A percentile compares a stretch with the other conserved stretches of the same genome.
Evolutionary conservation across 2,888 invertebrate genomes (phyloP).

Genomic region (Cryptosula pallasiana): DNA sequence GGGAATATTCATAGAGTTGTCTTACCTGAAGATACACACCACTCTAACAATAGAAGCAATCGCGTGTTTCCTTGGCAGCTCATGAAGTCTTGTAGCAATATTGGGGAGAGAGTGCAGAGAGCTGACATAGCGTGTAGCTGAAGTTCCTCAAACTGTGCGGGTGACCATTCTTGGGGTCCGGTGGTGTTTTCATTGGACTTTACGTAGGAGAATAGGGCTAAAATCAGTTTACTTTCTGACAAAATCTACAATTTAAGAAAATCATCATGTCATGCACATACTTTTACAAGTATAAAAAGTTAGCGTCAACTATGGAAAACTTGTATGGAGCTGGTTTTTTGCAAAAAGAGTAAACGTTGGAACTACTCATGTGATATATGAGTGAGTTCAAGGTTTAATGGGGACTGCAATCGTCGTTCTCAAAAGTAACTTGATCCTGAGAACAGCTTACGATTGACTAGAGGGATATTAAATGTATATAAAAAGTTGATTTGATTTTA

Average conservation of each 20-base stretch:
- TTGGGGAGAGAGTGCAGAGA: constrained; percentile 46
- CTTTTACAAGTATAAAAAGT: too few relatives aligned
- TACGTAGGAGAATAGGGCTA: constrained; percentile 50
- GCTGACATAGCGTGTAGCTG: constrained; percentile 51
- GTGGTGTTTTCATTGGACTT: constrained; percentile 41
- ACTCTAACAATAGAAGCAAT: constrained; percentile 48
- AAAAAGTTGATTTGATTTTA: too few relatives aligned
- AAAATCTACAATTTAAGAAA: constrained; percentile 35
- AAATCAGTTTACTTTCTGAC: constrained; percentile 47
- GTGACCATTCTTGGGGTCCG: constrained; percentile 45
- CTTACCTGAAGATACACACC: constrained; percentile 49
- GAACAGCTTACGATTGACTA: too few relatives aligned
- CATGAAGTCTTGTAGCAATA: constrained; percentile 51
- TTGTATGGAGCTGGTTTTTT: too few relatives aligned
- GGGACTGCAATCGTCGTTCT: too few relatives aligned
- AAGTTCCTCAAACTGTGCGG: constrained; percentile 52
- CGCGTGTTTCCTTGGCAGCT: constrained; percentile 51
- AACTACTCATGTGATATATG: too few relatives aligned
- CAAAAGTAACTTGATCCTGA: too few relatives aligned
- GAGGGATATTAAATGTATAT: too few relatives aligned
- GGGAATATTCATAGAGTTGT: too few relatives aligned
- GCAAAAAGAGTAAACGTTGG: too few relatives aligned
- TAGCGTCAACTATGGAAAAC: too few relatives aligned
- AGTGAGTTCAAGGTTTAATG: too few relatives aligned
- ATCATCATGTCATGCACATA: not conserved